phyloP scores from a whole-genome alignment of 2,113 vertebrate species.

The Poeciliopsis occidentalis region DNA sequence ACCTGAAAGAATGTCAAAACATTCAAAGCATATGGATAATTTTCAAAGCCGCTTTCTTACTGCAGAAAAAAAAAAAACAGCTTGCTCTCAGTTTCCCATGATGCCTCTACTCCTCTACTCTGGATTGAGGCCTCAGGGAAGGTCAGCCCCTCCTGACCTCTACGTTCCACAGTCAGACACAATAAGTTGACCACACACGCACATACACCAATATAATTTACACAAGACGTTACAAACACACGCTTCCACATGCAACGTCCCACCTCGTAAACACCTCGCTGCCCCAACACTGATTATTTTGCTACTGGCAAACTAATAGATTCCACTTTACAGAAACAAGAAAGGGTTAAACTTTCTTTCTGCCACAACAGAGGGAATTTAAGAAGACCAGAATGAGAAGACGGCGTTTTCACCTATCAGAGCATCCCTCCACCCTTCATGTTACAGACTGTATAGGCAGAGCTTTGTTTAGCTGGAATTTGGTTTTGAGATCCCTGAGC shows the following conservation, averaged over 20 bases:
- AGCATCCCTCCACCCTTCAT: slow-evolving; percentile 31
- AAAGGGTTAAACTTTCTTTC: slow-evolving; percentile 8
- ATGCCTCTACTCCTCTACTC: slow-evolving; percentile 25
- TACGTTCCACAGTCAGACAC: slow-evolving; percentile 71
- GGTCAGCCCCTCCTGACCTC: slow-evolving; percentile 78
- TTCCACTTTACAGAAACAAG: neutral
- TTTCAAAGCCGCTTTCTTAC: neutral
- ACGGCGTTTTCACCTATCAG: slow-evolving; percentile 56
- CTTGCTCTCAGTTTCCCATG: neutral
- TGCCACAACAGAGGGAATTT: slow-evolving; percentile 32
- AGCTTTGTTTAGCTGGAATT: slow-evolving; percentile 73
- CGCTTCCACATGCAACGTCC: slow-evolving; percentile 2
- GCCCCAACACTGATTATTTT: slow-evolving; percentile 10
- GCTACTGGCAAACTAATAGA: slow-evolving; percentile 1
- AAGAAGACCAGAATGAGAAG: slow-evolving; percentile 26
- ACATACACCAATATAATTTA: slow-evolving; percentile 43
- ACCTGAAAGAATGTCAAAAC: too few species aligned
- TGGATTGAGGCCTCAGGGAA: slow-evolving; percentile 68
- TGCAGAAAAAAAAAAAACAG: neutral
- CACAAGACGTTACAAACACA: slow-evolving; percentile 20
- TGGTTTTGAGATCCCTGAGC: slow-evolving; percentile 56
- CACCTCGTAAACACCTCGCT: slow-evolving; percentile 43
- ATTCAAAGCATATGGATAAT: neutral
- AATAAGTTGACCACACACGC: slow-evolving; percentile 55
- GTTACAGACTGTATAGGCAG: slow-evolving; percentile 46